Conservation (phyloP, 2,888 invertebrate species). For the Eilema griseolum region DNA sequence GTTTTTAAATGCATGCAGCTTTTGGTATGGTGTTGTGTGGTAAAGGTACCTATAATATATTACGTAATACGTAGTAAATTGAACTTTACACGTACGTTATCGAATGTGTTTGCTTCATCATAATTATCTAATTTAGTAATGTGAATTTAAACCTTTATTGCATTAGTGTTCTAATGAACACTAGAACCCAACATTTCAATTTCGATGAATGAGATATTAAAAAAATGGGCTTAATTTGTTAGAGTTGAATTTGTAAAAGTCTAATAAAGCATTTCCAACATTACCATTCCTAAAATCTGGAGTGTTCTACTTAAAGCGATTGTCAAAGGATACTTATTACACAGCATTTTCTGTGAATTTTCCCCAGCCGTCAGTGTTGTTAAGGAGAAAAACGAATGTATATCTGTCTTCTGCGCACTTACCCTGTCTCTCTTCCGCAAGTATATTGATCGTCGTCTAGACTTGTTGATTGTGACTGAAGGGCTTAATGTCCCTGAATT, state of each 20-base stretch:
- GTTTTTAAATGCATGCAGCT: constrained; percentile 39
- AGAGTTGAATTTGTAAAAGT: background rate
- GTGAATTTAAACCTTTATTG: background rate
- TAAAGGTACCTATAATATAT: too few relatives aligned
- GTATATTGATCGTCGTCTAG: constrained; percentile 85
- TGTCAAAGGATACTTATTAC: constrained; percentile 35
- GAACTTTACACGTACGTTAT: background rate
- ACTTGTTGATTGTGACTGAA: constrained; percentile 82
- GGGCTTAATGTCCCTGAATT: constrained; percentile 68
- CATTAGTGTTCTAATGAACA: background rate
- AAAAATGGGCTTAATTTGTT: background rate
- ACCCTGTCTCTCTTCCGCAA: constrained; percentile 66
- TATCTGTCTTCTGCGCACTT: constrained; percentile 64
- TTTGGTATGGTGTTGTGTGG: constrained; percentile 7
- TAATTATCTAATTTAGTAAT: background rate
- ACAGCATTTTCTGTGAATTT: constrained; percentile 33
- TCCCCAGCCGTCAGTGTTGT: constrained; percentile 36
- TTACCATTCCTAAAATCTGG: background rate
- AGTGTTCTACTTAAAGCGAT: constrained; percentile 24
- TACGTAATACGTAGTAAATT: background rate
- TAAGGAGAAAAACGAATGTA: constrained; percentile 55
- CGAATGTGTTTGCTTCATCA: background rate
- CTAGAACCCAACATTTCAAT: background rate
- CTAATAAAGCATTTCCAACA: constrained; percentile 3
- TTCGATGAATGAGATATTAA: background rate